Conservation (phyloP, 2,888 invertebrate species). For the Drosophila siamana region DNA sequence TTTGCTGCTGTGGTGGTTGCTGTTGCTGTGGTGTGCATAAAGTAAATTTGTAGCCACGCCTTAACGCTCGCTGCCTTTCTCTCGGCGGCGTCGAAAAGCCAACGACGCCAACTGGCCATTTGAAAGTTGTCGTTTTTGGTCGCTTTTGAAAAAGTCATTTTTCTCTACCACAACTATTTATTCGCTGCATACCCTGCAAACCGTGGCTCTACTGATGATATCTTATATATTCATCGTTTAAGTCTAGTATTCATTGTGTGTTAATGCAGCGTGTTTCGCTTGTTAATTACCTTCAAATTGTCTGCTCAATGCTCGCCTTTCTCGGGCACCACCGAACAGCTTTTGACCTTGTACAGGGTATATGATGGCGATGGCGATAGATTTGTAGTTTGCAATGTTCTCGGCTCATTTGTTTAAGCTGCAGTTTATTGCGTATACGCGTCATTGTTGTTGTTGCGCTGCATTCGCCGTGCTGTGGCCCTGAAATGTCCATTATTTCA, state of each 20-base stretch:
- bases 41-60: constrained; percentile 54
- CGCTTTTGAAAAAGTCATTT: background rate
- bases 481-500: constrained; percentile 68
- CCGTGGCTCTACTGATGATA: no score
- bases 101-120: constrained; percentile 39
- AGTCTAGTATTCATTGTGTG: no score
- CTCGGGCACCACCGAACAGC: no score
- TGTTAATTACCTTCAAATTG: no score
- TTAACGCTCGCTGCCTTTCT: constrained; percentile 48
- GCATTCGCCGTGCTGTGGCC: constrained; percentile 38
- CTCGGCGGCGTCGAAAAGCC: constrained; percentile 3
- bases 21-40: constrained; percentile 27
- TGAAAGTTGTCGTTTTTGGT: constrained; percentile 52
- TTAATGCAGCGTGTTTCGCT: no score
- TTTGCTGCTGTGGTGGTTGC: no score
- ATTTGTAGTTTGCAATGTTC: background rate
- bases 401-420: constrained; percentile 1
- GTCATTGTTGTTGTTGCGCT: constrained; percentile 8
- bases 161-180: background rate
- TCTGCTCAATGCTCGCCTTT: no score
- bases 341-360: no score
- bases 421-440: constrained; percentile 44
- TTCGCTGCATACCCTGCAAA: background rate
- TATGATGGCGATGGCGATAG: no score
- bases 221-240: no score